These are phyloP conservation scores for Pangasius djambal DNA, from an alignment of 2,797 vertebrate species.

Conservation along the genomic window DNA sequence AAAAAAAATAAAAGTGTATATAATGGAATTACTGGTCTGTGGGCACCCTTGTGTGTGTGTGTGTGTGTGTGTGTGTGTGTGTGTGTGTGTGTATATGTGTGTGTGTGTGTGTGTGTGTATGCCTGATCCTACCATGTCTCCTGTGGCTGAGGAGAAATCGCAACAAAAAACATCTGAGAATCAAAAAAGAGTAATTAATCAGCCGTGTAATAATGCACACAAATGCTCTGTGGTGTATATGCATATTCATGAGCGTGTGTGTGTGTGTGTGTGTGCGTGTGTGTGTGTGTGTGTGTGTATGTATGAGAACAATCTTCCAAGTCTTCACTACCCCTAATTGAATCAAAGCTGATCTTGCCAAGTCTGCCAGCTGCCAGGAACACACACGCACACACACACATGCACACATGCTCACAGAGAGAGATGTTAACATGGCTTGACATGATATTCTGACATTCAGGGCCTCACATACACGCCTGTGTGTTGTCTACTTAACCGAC, in stretches of 20 bases:
- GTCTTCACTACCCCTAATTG: slow-evolving; percentile 17
- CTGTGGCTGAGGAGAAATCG: neutral
- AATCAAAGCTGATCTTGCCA: slow-evolving; percentile 27
- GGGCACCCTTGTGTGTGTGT: neutral
- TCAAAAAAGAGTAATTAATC: neutral
- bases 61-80: neutral
- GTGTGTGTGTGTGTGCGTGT: neutral
- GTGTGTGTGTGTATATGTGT: neutral
- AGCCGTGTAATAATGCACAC: neutral
- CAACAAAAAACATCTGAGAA: neutral
- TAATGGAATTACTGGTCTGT: neutral
- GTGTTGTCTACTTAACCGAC: neutral
- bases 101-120: neutral
- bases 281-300: neutral
- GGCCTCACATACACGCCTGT: neutral
- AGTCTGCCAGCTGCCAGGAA: slow-evolving; percentile 12
- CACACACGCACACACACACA: slow-evolving; percentile 16
- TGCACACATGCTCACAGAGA: neutral
- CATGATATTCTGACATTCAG: slow-evolving; percentile 10
- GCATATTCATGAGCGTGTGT: neutral
- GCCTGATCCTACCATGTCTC: neutral
- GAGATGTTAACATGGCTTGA: slow-evolving; percentile 10
- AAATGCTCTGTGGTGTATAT: neutral
- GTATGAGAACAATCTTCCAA: neutral
- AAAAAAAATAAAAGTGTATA: neutral